Conservation (phyloP, 2,113 vertebrate genomes). For the Sus scrofa region T2T-Sscrofa CM000812.6:238188001-238188500, state of each 20-base stretch:
- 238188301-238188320: not conserved
- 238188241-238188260: not conserved
- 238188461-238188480: not conserved
- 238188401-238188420: not conserved
- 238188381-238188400: not conserved
- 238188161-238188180: not conserved
- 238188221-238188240: not conserved
- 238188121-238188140: conserved; percentile 37
- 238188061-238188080: conserved; percentile 60
- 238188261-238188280: not conserved
- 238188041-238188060: conserved; percentile 36
- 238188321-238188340: not conserved
- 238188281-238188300: not conserved
- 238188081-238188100: not conserved
- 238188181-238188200: not conserved
- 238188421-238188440: not conserved
- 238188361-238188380: not conserved
- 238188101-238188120: conserved; percentile 47
- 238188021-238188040: conserved; percentile 37
- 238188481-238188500: not conserved
- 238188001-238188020: conserved; percentile 24
- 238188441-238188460: not conserved
- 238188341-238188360: not conserved
- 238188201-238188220: not conserved
- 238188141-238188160: not conserved